Evolutionary conservation across 2,113 vertebrate genomes (phyloP).

Genomic region (Hyaena hyaena): DNA sequence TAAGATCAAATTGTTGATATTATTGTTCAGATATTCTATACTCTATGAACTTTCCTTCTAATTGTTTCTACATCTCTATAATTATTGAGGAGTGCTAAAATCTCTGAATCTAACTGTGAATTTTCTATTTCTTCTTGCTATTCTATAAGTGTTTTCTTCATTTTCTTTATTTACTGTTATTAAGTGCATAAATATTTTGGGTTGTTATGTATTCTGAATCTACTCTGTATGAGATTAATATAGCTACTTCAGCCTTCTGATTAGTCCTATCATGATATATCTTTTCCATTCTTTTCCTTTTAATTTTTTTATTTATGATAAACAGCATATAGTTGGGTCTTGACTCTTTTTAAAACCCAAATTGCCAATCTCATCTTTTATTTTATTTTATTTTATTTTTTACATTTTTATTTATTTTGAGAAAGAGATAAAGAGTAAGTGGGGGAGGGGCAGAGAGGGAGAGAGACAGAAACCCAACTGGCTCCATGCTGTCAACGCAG

Average conservation of each 20-base stretch:
- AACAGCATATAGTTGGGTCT: not conserved
- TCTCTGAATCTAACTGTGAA: not conserved
- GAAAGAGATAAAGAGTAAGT: too few relatives aligned
- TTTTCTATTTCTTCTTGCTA: not conserved
- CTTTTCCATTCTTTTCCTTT: not conserved
- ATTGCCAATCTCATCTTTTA: not conserved
- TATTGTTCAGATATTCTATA: not conserved
- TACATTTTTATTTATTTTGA: too few relatives aligned
- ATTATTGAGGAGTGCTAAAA: not conserved
- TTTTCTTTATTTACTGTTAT: not conserved
- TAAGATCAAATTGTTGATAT: not conserved
- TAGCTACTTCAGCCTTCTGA: not conserved
- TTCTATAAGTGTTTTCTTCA: not conserved
- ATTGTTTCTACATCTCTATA: not conserved
- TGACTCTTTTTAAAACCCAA: not conserved
- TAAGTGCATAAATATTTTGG: not conserved
- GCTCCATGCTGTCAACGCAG: too few relatives aligned
- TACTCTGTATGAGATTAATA: not conserved
- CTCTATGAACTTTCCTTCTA: not conserved
- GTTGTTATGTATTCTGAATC: not conserved
- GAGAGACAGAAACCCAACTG: too few relatives aligned
- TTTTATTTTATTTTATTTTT: not conserved
- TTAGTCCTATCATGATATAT: not conserved
- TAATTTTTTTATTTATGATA: not conserved
- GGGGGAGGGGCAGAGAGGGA: too few relatives aligned